Conservation (phyloP, 2,888 invertebrate genomes). For the Sinopyrophorus schimmeli region DNA sequence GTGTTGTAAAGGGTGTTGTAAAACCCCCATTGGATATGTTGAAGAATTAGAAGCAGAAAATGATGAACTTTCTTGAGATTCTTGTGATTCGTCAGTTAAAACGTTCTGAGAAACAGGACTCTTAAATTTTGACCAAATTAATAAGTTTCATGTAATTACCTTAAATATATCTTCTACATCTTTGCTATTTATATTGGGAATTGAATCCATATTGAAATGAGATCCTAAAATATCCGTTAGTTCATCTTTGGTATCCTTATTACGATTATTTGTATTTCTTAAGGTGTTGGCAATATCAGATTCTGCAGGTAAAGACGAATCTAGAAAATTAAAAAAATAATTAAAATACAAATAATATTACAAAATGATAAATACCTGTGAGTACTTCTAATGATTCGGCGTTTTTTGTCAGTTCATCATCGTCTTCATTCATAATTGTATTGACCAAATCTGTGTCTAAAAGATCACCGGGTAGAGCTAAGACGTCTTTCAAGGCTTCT, state of each 20-base stretch:
- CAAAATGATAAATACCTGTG: too few relatives aligned
- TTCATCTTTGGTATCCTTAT: conserved; percentile 72
- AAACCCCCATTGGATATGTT: conserved; percentile 24
- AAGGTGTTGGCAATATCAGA: conserved; percentile 50
- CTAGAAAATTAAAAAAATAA: conserved; percentile 37
- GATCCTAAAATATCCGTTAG: conserved; percentile 68
- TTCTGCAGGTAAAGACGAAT: conserved; percentile 52
- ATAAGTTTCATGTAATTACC: conserved; percentile 37
- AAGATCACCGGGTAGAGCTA: conserved; percentile 66
- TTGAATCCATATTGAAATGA: conserved; percentile 76
- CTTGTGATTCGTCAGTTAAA: conserved; percentile 80
- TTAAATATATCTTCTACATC: conserved; percentile 93
- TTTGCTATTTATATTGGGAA: conserved; percentile 87
- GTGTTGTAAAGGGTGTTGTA: conserved; percentile 35
- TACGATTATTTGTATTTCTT: conserved; percentile 52
- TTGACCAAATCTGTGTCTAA: conserved; percentile 69
- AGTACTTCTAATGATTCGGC: conserved; percentile 58
- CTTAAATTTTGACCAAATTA: neutral
- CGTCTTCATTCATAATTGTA: conserved; percentile 68
- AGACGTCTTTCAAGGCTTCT: conserved; percentile 68
- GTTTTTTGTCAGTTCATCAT: conserved; percentile 60
- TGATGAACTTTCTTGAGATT: conserved; percentile 73
- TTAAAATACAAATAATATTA: too few relatives aligned
- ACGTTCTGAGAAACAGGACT: conserved; percentile 61
- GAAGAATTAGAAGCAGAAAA: conserved; percentile 47